A percentile compares a stretch with the other conserved stretches of the same genome.
Conservation (phyloP, 2,113 vertebrate species). For the Syngnathoides biaculeatus region DNA sequence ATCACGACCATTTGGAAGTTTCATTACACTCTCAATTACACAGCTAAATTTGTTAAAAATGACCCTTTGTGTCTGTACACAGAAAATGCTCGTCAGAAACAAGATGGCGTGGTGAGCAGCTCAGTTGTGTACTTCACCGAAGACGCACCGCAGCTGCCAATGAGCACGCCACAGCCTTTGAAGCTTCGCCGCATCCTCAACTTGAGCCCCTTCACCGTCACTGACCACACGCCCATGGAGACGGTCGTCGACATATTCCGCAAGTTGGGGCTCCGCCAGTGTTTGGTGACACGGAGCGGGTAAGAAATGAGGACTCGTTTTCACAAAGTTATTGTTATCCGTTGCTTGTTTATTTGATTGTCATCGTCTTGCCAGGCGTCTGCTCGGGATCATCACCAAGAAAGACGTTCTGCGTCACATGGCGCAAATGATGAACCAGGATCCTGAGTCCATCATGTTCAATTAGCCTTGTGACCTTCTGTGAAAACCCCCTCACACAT, state of each 20-base stretch:
- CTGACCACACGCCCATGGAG: constrained; percentile 99
- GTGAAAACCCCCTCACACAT: constrained; percentile 10
- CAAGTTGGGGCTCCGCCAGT: constrained; percentile 94
- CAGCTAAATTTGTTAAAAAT: not conserved
- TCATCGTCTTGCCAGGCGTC: constrained; percentile 56
- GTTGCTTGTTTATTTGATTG: not conserved
- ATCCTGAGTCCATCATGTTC: constrained; percentile 98
- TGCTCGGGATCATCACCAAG: constrained; percentile 86
- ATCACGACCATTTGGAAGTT: not conserved
- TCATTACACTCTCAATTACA: no score
- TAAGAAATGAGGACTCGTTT: constrained; percentile 42
- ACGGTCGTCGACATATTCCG: constrained; percentile 97
- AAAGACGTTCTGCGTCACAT: constrained; percentile 98
- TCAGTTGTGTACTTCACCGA: constrained; percentile 95
- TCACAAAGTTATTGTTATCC: not conserved
- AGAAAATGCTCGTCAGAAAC: constrained; percentile 95
- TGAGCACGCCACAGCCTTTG: constrained; percentile 86
- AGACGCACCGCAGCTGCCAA: constrained; percentile 85
- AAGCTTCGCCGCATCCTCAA: constrained; percentile 93
- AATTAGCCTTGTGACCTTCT: constrained; percentile 69
- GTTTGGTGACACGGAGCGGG: constrained; percentile 95
- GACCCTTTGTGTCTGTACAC: not conserved
- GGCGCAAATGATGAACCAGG: constrained; percentile 99
- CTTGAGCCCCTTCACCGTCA: constrained; percentile 98
- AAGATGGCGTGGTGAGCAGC: constrained; percentile 97